Conservation (phyloP, 2,797 vertebrate species). For the Galagoides demidoff region DNA sequence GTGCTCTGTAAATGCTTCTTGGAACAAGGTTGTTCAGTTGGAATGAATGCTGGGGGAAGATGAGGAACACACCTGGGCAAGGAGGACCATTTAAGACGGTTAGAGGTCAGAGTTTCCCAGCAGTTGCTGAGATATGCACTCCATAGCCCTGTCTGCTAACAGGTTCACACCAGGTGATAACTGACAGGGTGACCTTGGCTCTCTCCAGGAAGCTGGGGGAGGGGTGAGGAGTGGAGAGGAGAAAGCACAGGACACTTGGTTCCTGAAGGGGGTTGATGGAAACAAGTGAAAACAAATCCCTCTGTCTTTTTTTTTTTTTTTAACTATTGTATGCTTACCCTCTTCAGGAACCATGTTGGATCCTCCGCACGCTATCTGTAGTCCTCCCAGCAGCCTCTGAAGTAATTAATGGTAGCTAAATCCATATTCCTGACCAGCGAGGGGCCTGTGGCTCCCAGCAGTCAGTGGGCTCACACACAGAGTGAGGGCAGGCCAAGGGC, state of each 20-base stretch:
- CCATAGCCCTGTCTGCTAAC: background rate
- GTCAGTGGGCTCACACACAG: background rate
- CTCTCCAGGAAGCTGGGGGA: background rate
- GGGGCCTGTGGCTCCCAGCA: background rate
- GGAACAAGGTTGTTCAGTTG: background rate
- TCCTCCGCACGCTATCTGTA: fast-evolving
- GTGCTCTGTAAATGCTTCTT: background rate
- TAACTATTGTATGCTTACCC: background rate
- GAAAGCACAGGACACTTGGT: background rate
- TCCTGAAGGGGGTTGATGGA: background rate
- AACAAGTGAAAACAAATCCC: background rate
- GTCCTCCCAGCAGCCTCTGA: background rate
- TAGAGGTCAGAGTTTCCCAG: too few species aligned
- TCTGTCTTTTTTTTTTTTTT: background rate
- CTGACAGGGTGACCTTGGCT: background rate
- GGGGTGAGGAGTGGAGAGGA: background rate
- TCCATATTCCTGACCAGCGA: background rate
- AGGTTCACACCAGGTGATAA: background rate
- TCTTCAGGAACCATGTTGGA: too few species aligned
- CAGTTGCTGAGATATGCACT: background rate
- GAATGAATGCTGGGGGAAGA: background rate
- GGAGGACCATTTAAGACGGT: background rate
- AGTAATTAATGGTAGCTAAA: background rate
- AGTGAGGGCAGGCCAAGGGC: background rate
- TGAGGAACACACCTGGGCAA: background rate